Conservation (phyloP, 2,113 vertebrate genomes). For the Anolis carolinensis region DNA sequence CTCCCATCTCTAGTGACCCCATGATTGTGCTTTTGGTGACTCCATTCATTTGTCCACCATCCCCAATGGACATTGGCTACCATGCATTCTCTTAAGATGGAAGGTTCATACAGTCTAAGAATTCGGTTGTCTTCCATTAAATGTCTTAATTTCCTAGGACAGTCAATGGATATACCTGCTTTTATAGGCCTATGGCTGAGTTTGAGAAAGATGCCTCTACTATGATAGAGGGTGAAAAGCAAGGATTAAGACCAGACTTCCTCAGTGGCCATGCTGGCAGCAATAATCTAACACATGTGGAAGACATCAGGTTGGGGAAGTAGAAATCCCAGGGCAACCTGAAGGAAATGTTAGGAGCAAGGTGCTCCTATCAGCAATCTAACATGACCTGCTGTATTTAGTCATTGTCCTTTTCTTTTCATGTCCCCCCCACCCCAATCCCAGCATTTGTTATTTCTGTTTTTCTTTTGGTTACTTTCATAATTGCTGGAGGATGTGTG, state of each 20-base stretch:
- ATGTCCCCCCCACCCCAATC: constrained; percentile 14
- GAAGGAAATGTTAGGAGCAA: constrained; percentile 23
- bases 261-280: neutral
- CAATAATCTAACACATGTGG: neutral
- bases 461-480: constrained; percentile 65
- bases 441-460: constrained; percentile 55
- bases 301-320: neutral
- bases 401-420: constrained; percentile 33
- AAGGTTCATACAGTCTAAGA: neutral
- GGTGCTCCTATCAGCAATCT: constrained; percentile 30
- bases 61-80: no score
- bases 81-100: neutral
- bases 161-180: neutral
- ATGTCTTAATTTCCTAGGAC: neutral
- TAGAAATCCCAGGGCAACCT: constrained; percentile 1
- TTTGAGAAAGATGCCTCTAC: constrained; percentile 27
- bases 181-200: constrained; percentile 4
- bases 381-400: constrained; percentile 40
- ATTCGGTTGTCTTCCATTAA: neutral
- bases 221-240: neutral
- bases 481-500: constrained; percentile 46
- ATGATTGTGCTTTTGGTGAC: no score
- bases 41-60: no score
- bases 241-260: constrained; percentile 22
- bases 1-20: no score